Evolutionary conservation across 2,888 invertebrate genomes (phyloP), one percentile per base, ranked within the genome.

Genomic region (Eupithecia inturbata): DNA sequence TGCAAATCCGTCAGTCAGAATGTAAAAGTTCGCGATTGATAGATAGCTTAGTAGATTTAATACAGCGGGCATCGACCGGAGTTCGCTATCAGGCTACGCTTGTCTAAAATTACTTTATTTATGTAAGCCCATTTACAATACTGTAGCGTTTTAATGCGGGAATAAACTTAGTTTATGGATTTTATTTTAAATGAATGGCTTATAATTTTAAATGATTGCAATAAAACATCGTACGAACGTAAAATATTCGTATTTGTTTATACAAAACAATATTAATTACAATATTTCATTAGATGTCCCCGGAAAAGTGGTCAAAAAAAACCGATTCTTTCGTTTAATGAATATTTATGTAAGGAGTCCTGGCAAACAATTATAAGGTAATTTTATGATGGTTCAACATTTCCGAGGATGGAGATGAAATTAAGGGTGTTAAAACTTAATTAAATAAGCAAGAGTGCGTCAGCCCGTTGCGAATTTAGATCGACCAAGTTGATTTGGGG

Each of bases 261-360:
- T 64, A 66, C 22, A 19, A 60, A 64, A 28, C 53, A 64, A 67
- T 36, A 67, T 67, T 67, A 66, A 45, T 64, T 66, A 60, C 16
- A 26, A 68, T 72, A 72, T 75, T 75, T 36, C 60, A 68, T 72
- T 41, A 33, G 36, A 64, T 68, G 64, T 70, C 75, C 41, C 67
- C 26, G 57, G 63, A 57, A 68, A 70, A 26, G 45, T 45, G 69
- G 71, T 78, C 69, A 74, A 53, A 70, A 74, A n/a, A 45, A 77
- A 77, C 39, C 71, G 72, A 70, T 75, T 76, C 73, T 77, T 77
- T 68, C 67, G 67, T 71, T 75, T 78, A 76, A 78, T 80, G 75
- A 80, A 79, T 79, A 80, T 80, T 80, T 75, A 80, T 79, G 77
- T 80, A 76, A 77, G 76, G 75, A 75, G 71, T 70, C 74, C 26